A percentile compares a stretch with the other conserved stretches of the same genome.
Evolutionary conservation across 2,113 vertebrate genomes (phyloP).

Genomic region (Rhea americana): DNA sequence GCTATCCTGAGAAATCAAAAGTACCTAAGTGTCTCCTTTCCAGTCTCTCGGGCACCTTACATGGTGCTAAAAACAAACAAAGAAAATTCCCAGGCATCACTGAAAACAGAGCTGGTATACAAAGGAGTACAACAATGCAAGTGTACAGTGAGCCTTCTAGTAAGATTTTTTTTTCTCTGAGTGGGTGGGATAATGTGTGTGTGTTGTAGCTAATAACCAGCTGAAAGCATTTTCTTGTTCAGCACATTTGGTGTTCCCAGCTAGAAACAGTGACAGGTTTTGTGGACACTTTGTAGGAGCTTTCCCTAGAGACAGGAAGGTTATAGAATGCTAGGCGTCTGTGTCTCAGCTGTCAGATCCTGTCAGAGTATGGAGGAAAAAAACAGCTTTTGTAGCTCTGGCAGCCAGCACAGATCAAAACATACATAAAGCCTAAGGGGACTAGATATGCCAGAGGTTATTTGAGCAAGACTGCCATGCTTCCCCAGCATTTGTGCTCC

Average conservation of each 20-base stretch:
- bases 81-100: not conserved
- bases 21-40: not conserved
- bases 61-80: not conserved
- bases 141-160: not conserved
- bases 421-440: not conserved
- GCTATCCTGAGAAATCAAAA: not conserved
- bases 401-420: not conserved
- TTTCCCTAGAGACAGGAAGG: not conserved
- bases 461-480: not conserved
- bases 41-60: not conserved
- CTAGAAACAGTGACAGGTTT: not conserved
- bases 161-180: not conserved
- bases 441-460: not conserved
- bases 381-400: not conserved
- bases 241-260: not conserved
- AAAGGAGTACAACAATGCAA: not conserved
- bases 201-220: not conserved
- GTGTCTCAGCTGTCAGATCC: accelerated
- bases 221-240: not conserved
- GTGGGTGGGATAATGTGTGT: not conserved
- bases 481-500: not conserved
- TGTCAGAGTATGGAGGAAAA: not conserved
- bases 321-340: not conserved
- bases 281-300: not conserved
- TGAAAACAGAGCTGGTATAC: not conserved